Evolutionary conservation across 2,888 invertebrate species (phyloP).

Genomic region (Caenorhabditis panamensis): DNA sequence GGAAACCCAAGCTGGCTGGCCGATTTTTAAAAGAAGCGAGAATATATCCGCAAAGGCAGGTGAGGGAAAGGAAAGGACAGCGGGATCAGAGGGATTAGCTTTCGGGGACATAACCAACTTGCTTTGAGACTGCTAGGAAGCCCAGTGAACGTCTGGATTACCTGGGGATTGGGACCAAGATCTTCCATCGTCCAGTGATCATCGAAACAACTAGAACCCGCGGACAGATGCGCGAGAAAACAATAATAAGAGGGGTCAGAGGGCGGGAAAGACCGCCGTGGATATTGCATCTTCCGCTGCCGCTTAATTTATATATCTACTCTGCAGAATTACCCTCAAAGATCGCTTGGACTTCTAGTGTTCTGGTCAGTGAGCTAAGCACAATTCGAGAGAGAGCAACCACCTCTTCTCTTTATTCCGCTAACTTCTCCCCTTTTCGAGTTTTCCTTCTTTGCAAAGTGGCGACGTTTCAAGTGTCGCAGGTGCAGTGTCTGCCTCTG

Average conservation of each 20-base stretch:
- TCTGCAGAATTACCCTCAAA: not conserved
- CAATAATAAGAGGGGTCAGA: constrained; percentile 36
- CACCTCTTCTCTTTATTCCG: not conserved
- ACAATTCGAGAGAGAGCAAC: not conserved
- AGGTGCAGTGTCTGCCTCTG: constrained; percentile 19
- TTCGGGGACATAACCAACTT: not conserved
- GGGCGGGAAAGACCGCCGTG: not conserved
- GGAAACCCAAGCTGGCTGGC: constrained; percentile 22
- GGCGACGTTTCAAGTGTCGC: constrained; percentile 15
- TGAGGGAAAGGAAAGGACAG: not conserved
- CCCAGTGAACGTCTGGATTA: not conserved
- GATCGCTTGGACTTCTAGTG: not conserved
- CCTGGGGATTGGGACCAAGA: not conserved
- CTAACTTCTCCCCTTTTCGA: constrained; percentile 10
- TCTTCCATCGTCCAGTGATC: constrained; percentile 16
- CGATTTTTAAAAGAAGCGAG: constrained; percentile 27
- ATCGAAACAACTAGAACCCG: constrained; percentile 29
- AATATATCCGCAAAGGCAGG: not conserved
- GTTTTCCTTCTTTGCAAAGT: constrained; percentile 7
- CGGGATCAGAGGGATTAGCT: constrained; percentile 2
- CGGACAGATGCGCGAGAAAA: constrained; percentile 29
- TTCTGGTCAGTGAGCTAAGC: not conserved
- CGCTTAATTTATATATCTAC: constrained; percentile 10
- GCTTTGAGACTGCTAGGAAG: not conserved
- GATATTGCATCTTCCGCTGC: not conserved